Percentiles rank a stretch among this genome's conserved stretches.
Conservation (phyloP, 37 sponge, comb jelly and placozoan species). For the Geodia barretti region DNA sequence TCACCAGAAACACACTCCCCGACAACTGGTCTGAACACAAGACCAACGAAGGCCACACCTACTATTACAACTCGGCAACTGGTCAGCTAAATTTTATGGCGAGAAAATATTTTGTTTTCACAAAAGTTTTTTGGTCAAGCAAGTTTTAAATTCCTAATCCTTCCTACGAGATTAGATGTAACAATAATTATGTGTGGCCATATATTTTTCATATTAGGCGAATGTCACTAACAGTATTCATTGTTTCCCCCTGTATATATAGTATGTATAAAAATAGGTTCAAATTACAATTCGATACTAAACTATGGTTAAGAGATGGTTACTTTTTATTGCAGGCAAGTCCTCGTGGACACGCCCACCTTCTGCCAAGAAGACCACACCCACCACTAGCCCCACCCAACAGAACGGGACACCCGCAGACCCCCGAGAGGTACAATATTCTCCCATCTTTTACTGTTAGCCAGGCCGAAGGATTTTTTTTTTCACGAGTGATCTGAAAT, state of each 20-base stretch:
- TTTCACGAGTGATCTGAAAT: background rate
- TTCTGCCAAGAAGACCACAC: background rate
- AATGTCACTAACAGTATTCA: no score
- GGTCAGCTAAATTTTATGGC: no score
- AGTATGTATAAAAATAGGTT: no score
- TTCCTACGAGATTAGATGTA: no score
- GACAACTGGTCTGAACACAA: conserved; percentile 76
- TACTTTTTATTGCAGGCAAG: background rate
- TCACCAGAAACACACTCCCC: conserved; percentile 32
- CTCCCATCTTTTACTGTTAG: background rate
- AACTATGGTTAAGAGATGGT: no score
- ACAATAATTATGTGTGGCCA: no score
- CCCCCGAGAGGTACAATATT: conserved; percentile 3
- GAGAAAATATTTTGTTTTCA: no score
- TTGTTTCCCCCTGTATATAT: no score
- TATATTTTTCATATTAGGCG: no score
- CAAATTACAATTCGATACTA: no score
- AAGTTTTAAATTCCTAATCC: no score
- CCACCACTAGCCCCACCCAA: background rate
- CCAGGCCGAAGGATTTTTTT: background rate
- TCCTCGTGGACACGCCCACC: conserved; percentile 74
- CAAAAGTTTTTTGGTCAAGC: no score
- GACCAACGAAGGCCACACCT: conserved; percentile 53
- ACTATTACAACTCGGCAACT: conserved; percentile 70
- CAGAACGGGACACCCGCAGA: background rate